Percentiles rank a stretch among this genome's conserved stretches.
Conservation (phyloP, 1,140 invertebrate species). For the Uloborus diversus region DNA sequence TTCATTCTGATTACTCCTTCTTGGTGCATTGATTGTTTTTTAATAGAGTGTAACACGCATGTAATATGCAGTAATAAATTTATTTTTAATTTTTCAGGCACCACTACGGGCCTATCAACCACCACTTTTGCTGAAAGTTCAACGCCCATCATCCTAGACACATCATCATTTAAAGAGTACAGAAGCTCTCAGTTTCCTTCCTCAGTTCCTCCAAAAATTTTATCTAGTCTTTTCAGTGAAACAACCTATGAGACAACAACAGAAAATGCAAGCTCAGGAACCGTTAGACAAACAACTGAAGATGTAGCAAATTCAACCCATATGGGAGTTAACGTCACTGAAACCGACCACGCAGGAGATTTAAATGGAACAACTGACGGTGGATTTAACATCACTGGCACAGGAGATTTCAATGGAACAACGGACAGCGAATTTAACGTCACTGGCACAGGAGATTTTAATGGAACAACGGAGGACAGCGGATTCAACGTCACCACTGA, state of each 20-base stretch:
- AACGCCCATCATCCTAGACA: conserved; percentile 22
- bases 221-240: neutral
- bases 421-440: neutral
- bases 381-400: neutral
- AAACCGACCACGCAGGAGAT: neutral
- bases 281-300: neutral
- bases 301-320: neutral
- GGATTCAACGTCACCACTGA: neutral
- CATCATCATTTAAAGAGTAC: neutral
- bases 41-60: too few relatives aligned
- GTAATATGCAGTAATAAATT: neutral
- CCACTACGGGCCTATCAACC: neutral
- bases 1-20: too few relatives aligned
- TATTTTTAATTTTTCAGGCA: neutral
- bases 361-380: neutral
- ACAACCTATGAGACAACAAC: conserved; percentile 4
- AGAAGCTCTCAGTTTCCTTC: neutral
- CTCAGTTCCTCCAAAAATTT: neutral
- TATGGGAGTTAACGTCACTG: neutral
- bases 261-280: neutral
- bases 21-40: too few relatives aligned
- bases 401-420: neutral
- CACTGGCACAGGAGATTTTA: neutral
- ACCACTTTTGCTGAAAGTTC: neutral
- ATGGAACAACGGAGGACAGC: too few relatives aligned